Evolutionary conservation across 2,888 invertebrate species (phyloP).

Genomic region (Hemithea aestivaria): DNA sequence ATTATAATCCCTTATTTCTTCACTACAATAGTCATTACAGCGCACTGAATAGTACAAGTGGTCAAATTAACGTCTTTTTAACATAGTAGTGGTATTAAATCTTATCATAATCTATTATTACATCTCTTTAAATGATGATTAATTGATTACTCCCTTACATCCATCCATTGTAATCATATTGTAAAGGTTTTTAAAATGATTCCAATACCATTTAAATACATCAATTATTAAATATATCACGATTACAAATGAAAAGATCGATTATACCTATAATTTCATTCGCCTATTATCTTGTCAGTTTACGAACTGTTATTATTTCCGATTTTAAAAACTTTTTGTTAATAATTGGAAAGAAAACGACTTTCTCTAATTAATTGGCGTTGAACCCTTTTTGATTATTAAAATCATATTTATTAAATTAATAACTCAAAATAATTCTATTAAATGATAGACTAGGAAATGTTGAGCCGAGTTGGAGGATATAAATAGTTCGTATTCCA

Average conservation of each 20-base stretch:
- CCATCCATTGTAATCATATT: too few relatives aligned
- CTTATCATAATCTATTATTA: conserved; percentile 7
- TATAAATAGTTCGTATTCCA: too few relatives aligned
- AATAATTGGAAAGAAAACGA: too few relatives aligned
- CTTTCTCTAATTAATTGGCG: neutral
- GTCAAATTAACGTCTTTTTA: conserved; percentile 3
- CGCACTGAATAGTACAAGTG: neutral
- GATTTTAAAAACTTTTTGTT: too few relatives aligned
- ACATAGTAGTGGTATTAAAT: neutral
- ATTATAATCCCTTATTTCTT: too few relatives aligned
- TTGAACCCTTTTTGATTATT: conserved; percentile 22
- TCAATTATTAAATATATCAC: conserved; percentile 21
- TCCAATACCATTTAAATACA: conserved; percentile 17
- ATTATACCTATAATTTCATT: conserved; percentile 35
- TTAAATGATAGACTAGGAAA: too few relatives aligned
- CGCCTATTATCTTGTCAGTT: neutral
- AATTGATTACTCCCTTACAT: conserved; percentile 4
- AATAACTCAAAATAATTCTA: too few relatives aligned
- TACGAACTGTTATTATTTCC: too few relatives aligned
- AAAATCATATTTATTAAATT: neutral
- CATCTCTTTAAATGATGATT: conserved; percentile 5
- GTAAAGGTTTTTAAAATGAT: too few relatives aligned
- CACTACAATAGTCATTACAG: too few relatives aligned
- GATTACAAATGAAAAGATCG: conserved; percentile 29
- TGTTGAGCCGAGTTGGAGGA: too few relatives aligned